Base-by-base conservation (phyloP, 2,113 vertebrate species). In the Pelvicachromis taeniatus region DNA sequence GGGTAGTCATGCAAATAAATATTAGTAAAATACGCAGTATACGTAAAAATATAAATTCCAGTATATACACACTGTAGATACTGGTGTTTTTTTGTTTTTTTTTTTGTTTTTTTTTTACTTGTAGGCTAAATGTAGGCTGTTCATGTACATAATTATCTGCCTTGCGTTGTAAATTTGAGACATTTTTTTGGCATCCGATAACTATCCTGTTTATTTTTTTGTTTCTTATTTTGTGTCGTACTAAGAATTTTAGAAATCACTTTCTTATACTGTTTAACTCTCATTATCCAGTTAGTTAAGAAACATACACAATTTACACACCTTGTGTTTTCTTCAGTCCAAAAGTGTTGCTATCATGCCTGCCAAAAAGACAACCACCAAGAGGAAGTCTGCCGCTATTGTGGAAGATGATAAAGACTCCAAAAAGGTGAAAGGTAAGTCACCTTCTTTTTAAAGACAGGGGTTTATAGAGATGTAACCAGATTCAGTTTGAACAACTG, bases 371-470 rank as follows among this genome's bases (percentile, higher is more conserved):
- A 53, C 88, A 3, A 4, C 77, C 0, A 68, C 82, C 50, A 98
- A 98, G 94, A 97, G 95, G 87, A 95, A 92, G 54, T 82, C 85
- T 7, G 91, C 84, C 3, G 54, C 48, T 3, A 50, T 48, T 53
- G 42, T 90, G 1, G 95, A 97, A 38, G 95, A 97, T 31, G 82
- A 80, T 29, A 89, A 83, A 8, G 91, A 88, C 1, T 6, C 89
- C 4, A 98, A 99, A 87, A 98, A 97, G 81, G 31, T 95, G 12
- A 99, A 98, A 96, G 94, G 98, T 93, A 87, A 61, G 19, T 35
- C 2, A 6, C 3, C 56, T 4, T 3, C 11, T 13, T 75, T n/a
- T 19, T 31, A 4, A 42, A 48, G 50, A 50, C 9, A 50, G 26
- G 2, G 17, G 68, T 75, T 29, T 45, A 31, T 75, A 8, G 1